These are phyloP conservation scores for Dryobotodes eremita DNA, from an alignment of 2,888 invertebrate species.

Conservation along the genomic window DNA sequence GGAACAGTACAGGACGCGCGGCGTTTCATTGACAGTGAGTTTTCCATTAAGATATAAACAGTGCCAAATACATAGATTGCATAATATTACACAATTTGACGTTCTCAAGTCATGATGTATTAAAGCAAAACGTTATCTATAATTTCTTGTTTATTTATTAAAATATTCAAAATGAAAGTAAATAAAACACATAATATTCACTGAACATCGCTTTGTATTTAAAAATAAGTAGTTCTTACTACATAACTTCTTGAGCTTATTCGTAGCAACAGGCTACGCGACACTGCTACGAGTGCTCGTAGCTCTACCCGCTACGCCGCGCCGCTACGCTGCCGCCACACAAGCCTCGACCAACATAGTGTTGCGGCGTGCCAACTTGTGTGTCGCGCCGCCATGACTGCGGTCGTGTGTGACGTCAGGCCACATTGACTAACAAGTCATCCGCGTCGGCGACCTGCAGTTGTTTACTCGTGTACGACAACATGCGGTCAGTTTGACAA, in stretches of 20 bases:
- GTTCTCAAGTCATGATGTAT: not conserved
- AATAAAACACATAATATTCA: not conserved
- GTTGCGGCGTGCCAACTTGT: not conserved
- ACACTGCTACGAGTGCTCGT: conserved; percentile 35
- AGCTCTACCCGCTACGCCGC: conserved; percentile 6
- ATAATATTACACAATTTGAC: not conserved
- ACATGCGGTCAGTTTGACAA: not conserved
- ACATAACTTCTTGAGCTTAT: not conserved
- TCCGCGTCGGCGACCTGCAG: not conserved
- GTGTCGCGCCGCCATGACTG: not conserved
- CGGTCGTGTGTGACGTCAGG: not conserved
- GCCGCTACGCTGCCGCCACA: not conserved
- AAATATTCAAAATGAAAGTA: not conserved
- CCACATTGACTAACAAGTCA: not conserved
- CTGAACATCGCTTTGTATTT: not conserved
- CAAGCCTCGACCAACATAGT: not conserved
- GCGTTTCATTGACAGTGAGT: not conserved
- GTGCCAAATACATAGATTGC: not conserved
- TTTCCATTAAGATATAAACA: not conserved
- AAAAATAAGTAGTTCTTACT: not conserved
- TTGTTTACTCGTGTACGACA: not conserved
- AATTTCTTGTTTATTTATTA: not conserved
- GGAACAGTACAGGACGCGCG: not conserved
- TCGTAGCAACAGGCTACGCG: conserved; percentile 23
- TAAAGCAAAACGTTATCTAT: not conserved